Base-by-base conservation (phyloP, 2,797 vertebrate genomes). In the Nasua narica region DNA sequence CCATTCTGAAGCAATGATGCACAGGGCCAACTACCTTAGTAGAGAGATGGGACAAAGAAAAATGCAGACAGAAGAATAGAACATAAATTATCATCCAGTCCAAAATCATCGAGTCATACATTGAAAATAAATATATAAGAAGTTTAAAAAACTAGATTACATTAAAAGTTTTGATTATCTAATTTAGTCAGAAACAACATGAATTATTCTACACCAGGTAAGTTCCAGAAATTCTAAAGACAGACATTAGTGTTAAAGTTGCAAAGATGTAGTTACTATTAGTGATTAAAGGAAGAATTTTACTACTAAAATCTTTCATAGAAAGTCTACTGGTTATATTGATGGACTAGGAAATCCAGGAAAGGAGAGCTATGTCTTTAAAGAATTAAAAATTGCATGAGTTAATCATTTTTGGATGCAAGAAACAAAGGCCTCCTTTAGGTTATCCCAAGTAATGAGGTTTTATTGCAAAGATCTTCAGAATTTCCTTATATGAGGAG, bases 261-360 rank as follows among this genome's bases (percentile, higher is more conserved):
- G 52, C 85, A 67, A 95, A 94, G 85, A 21, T 74, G 2, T 56
- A 81, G 37, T 5, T 70, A 65, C 69, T 90, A 77, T 87, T 83
- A 92, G 82, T 60, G 48, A 79, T 46, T 79, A 92, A 69, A 83
- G 43, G 58, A 83, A 70, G 67, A 96, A 83, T 35, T 67, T 2
- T 97, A 67, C 40, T 76, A 8, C 11, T 96, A n/a, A 27, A 74
- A 25, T 92, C 10, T 89, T 97, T 96, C 32, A 58, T 12, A 92
- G 5, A 1, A 93, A 76, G 40, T 88, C 83, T 16, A 2, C 7
- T 88, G 21, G 35, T 52, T 86, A 94, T 32, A 86, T 84, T 69
- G 91, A 87, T 21, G 79, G 7, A 87, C 67, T 14, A 37, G 9
- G 69, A 74, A 79, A 92, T 67, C 18, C 13, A 84, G 35, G 83